Evolutionary conservation across 2,888 invertebrate species (phyloP), one percentile per base, ranked within the genome.

Genomic region (Cerastoderma edule): DNA sequence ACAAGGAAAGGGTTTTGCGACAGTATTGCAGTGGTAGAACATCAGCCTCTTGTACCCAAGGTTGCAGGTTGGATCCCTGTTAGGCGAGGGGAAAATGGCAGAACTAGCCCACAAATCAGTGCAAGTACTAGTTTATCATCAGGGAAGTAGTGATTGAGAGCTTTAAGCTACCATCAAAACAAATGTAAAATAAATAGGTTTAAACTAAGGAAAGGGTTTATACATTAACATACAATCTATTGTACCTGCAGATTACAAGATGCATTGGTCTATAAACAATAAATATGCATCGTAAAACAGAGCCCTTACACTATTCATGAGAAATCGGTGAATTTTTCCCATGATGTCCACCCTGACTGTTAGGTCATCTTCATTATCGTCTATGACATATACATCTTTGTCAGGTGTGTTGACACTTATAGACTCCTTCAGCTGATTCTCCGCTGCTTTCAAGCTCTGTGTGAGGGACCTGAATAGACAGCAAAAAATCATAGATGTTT

Each of bases 321-420:
- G 57, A 48, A 50, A 80, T 65, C 80, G 33, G 24, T 60, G 57
- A 16, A 80, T 73, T 19, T 65, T 56, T n/a, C 77, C 76, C 48
- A 48, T 48, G n/a, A 67, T 60, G n/a, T 77, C 63, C 19, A 80
- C 56, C 19, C 80, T 57, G 1, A 80, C 77, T 28, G 80, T 80
- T 19, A 80, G 53, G 13, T 63, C 64, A 19, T 71, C 67, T 35
- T 68, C 64, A 44, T 53, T 44, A 32, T 65, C 67, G 28, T 79
- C 75, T 32, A 80, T 56, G 1, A 80, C 28, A 68, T 65, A 73
- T 0, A 75, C 48, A 2, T 75, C 72, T 8, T 67, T 53, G 10
- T 73, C 73, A 13, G 75, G 72, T 28, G 56, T 63, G 46, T 67
- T 50, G 22, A 56, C 16, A 27, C 44, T 22, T 24, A 53, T 24